Conservation (phyloP, 2,888 invertebrate species). For the Epiblema foenella region DNA sequence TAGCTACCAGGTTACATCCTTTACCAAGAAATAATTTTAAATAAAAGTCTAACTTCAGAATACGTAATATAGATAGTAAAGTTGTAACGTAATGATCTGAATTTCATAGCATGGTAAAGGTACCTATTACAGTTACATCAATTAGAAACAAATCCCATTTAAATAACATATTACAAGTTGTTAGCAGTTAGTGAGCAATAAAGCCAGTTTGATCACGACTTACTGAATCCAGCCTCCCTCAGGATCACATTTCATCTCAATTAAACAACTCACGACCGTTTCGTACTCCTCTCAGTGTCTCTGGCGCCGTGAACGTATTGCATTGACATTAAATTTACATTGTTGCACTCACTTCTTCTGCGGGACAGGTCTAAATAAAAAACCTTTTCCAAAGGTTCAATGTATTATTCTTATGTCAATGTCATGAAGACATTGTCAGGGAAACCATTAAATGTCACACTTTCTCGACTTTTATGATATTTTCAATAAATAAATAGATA, state of each 20-base stretch:
- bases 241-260: constrained; percentile 67
- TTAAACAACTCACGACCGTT: constrained; percentile 62
- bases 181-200: constrained; percentile 52
- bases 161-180: constrained; percentile 47
- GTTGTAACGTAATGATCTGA: neutral
- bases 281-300: neutral
- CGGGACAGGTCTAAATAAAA: too few species aligned
- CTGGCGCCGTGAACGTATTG: neutral
- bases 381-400: too few species aligned
- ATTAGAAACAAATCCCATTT: constrained; percentile 42
- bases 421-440: too few species aligned
- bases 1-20: too few species aligned
- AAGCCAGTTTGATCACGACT: constrained; percentile 62
- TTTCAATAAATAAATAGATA: too few species aligned
- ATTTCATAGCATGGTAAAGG: neutral
- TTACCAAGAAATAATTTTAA: too few species aligned
- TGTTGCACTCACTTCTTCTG: neutral
- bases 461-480: too few species aligned
- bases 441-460: too few species aligned
- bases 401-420: too few species aligned
- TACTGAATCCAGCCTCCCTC: constrained; percentile 53
- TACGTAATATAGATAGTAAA: neutral
- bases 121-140: constrained; percentile 23
- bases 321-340: neutral
- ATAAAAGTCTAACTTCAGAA: neutral